Percentiles rank a stretch among this genome's conserved stretches.
These are phyloP conservation scores for Anoplopoma fimbria DNA, from an alignment of 2,113 vertebrate species.

Conservation along the genomic window DNA sequence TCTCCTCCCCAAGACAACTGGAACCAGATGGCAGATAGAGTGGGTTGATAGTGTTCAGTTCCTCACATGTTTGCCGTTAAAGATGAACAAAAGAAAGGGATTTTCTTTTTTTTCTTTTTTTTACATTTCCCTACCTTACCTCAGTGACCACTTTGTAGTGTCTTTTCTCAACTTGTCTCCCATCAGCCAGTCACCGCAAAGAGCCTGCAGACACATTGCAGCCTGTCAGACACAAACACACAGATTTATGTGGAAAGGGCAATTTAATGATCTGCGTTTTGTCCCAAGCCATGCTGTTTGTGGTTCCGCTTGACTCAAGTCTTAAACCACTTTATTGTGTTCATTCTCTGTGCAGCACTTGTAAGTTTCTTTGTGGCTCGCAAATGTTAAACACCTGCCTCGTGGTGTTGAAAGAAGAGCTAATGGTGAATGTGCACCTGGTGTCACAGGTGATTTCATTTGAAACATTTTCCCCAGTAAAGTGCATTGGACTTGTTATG, in stretches of 20 bases:
- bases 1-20: conserved; percentile 40
- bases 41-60: conserved; percentile 33
- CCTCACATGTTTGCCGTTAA: conserved; percentile 60
- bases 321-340: conserved; percentile 36
- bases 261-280: conserved; percentile 39
- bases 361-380: conserved; percentile 15
- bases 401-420: conserved; percentile 19
- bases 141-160: conserved; percentile 33
- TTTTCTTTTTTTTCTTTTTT: conserved; percentile 4
- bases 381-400: conserved; percentile 58
- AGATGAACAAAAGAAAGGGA: conserved; percentile 23
- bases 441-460: neutral
- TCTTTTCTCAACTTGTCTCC: conserved; percentile 13
- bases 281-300: conserved; percentile 13
- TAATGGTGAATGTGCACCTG: conserved; percentile 26
- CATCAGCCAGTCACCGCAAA: neutral
- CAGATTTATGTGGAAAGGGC: conserved; percentile 22
- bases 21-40: conserved; percentile 64
- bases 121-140: conserved; percentile 24
- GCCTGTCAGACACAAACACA: conserved; percentile 10
- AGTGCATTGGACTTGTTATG: neutral
- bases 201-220: conserved; percentile 31
- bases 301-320: conserved; percentile 11
- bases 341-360: conserved; percentile 14
- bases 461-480: neutral